Evolutionary conservation across 1,140 invertebrate genomes (phyloP).

Genomic region (Drosophila ercepeae): DNA sequence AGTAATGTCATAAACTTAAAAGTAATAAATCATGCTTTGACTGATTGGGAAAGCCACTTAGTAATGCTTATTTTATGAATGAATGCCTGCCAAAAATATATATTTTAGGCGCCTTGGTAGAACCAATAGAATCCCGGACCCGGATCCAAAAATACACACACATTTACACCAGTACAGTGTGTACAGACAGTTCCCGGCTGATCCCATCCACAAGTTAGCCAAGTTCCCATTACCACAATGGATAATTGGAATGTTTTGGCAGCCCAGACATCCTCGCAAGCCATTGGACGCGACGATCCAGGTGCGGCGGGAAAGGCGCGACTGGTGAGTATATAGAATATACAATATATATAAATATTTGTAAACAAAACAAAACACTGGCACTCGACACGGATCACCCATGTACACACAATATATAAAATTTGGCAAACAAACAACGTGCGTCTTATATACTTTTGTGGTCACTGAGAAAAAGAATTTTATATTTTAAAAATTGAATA

Average conservation of each 20-base stretch:
- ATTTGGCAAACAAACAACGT: constrained; percentile 28
- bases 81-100: constrained; percentile 49
- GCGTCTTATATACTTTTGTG: neutral
- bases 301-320: constrained; percentile 60
- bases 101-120: constrained; percentile 30
- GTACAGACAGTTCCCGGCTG: constrained; percentile 20
- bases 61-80: constrained; percentile 36
- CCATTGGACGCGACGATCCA: constrained; percentile 71
- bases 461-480: neutral
- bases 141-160: constrained; percentile 19
- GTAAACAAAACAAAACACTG: neutral
- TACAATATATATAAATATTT: constrained; percentile 10
- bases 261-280: constrained; percentile 76
- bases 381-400: constrained; percentile 36
- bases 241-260: constrained; percentile 84
- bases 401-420: constrained; percentile 35
- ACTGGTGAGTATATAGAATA: constrained; percentile 74
- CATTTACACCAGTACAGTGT: constrained; percentile 11
- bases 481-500: neutral
- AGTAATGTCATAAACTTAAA: neutral
- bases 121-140: constrained; percentile 6
- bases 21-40: neutral
- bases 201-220: constrained; percentile 7
- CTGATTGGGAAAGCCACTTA: constrained; percentile 4
- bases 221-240: constrained; percentile 43